Evolutionary conservation across 2,888 invertebrate species (phyloP).

Genomic region (Apodemia duryi): DNA sequence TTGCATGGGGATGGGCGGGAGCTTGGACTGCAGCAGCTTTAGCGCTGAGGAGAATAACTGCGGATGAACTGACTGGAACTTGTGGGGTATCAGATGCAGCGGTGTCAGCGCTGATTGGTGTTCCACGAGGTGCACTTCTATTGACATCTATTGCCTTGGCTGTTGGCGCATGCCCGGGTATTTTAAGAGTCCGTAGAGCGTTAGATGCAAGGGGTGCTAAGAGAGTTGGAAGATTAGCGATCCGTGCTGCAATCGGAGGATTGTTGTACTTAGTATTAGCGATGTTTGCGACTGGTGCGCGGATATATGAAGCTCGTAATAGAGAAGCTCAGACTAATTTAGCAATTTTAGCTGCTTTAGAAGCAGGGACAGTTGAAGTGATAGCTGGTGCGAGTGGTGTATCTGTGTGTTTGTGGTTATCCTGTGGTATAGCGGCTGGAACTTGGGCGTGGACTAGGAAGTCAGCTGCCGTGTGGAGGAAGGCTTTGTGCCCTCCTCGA

Average conservation of each 20-base stretch:
- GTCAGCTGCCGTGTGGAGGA: constrained; percentile 80
- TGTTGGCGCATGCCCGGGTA: constrained; percentile 85
- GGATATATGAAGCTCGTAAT: constrained; percentile 80
- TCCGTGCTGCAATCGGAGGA: constrained; percentile 88
- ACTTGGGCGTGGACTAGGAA: constrained; percentile 84
- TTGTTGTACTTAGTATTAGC: constrained; percentile 87
- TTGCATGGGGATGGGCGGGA: constrained; percentile 93
- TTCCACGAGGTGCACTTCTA: constrained; percentile 82
- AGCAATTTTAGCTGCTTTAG: constrained; percentile 70
- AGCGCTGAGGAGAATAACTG: constrained; percentile 87
- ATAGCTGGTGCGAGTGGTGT: constrained; percentile 58
- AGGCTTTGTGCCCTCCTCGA: constrained; percentile 69
- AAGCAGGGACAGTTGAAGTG: constrained; percentile 49
- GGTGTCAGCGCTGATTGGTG: constrained; percentile 80
- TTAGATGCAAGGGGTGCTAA: constrained; percentile 80
- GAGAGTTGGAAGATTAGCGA: constrained; percentile 84
- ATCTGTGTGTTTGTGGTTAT: constrained; percentile 80
- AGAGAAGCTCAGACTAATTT: constrained; percentile 66
- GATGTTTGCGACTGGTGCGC: constrained; percentile 84
- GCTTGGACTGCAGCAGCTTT: constrained; percentile 91
- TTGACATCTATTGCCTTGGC: constrained; percentile 85
- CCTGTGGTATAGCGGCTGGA: constrained; percentile 81
- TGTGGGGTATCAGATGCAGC: constrained; percentile 85
- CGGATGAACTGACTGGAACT: constrained; percentile 89
- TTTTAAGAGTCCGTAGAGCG: constrained; percentile 85